Evolutionary conservation across 2,797 vertebrate genomes (phyloP), one percentile per base, ranked within the genome.

Genomic region (Harpagifer antarcticus): DNA sequence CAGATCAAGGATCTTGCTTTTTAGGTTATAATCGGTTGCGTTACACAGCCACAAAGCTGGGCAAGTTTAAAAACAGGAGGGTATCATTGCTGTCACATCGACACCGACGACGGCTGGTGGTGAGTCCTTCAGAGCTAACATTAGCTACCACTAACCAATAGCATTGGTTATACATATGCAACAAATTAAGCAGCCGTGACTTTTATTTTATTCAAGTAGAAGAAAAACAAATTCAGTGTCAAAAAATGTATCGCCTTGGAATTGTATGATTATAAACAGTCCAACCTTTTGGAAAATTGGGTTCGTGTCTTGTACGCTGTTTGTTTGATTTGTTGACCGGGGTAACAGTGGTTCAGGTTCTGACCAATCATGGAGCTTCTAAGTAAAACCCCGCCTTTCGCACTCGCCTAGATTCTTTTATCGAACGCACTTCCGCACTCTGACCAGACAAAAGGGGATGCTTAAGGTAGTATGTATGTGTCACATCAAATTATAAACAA

Each of bases 21-120:
- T 55, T 42, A 20, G 17, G 27, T 17, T 33, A n/a, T 23, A 20
- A 3, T 19, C 9, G 0, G 11, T 31, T 20, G 23, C 3, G 12
- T 31, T 55, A 45, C 1, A 45, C 31, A 9, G 13, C 43, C 43
- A 80, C 81, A 80, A 94, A 91, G 57, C 92, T 94, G 93, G 91
- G 91, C 74, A 93, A 88, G 88, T 50, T 81, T 20, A 68, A 60
- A 19, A 85, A 81, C 3, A 86, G 76, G 59, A 93, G 82, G 80
- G 90, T 78, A 76, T 78, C 85, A 37, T 74, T 55, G 89, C 88
- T 90, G 92, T 92, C 93, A 82, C 33, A 88, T 61, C 86, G 79
- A 89, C 88, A 86, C 78, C 85, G 89, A 86, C 88, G 87, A 77
- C 89, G 84, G 77, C 88, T 89, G 76, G 86, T 91, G 79, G 94